These are phyloP conservation scores for Cyprinus carpio DNA, from an alignment of 2,113 vertebrate species.

Conservation along the genomic window DNA sequence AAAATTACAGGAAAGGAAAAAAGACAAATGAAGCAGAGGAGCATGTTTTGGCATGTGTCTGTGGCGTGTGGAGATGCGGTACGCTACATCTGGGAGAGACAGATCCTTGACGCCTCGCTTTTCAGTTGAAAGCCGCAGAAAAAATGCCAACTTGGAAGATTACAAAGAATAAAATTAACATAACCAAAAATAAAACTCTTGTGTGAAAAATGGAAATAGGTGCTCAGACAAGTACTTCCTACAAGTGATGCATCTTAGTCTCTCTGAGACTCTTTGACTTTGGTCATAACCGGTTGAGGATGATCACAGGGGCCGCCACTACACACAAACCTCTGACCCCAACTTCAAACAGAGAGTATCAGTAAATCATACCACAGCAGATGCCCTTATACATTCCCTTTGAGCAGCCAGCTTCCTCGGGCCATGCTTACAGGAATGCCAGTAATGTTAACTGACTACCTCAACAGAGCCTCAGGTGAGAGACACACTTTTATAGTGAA, in stretches of 20 bases:
- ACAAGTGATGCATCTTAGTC: constrained; percentile 45
- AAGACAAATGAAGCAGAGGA: constrained; percentile 48
- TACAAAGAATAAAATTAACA: neutral
- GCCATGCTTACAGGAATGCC: constrained; percentile 77
- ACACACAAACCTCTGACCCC: constrained; percentile 87
- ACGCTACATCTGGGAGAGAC: constrained; percentile 56
- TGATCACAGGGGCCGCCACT: constrained; percentile 90
- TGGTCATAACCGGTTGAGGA: constrained; percentile 87
- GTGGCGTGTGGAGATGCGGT: neutral
- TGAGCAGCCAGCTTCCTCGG: constrained; percentile 68
- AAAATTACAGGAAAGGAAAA: constrained; percentile 56
- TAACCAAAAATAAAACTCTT: neutral
- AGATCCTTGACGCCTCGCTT: neutral
- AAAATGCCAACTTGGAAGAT: neutral
- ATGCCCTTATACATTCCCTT: constrained; percentile 81
- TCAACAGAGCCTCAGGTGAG: neutral
- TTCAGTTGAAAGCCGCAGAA: neutral
- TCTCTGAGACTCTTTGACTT: constrained; percentile 74
- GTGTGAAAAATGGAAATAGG: neutral
- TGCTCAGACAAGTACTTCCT: constrained; percentile 80
- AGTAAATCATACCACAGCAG: constrained; percentile 91
- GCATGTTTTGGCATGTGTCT: constrained; percentile 55
- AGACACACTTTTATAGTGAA: neutral
- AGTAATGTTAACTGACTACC: constrained; percentile 64
- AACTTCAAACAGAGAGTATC: constrained; percentile 87